These are phyloP conservation scores for Peromyscus aztecus DNA, from an alignment of 2,797 vertebrate genomes.

Conservation along the genomic window DNA sequence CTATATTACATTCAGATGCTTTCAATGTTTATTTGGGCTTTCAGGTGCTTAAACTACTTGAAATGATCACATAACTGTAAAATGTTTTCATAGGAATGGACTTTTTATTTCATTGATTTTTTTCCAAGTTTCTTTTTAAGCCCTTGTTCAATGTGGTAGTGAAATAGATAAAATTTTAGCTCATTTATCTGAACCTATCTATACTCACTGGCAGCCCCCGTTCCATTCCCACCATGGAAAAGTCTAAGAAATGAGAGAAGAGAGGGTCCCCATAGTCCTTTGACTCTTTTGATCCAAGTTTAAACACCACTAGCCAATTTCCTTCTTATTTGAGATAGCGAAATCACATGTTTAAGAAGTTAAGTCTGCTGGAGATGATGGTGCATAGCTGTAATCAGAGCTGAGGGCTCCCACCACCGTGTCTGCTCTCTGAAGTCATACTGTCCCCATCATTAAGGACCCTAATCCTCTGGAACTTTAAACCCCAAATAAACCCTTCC, in stretches of 20 bases:
- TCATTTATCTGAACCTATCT: neutral
- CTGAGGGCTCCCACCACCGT: neutral
- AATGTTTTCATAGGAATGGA: slow-evolving; percentile 12
- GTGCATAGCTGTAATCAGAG: neutral
- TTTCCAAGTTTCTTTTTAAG: neutral
- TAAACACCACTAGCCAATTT: neutral
- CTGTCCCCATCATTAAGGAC: neutral
- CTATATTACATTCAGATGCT: neutral
- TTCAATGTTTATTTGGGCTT: slow-evolving; percentile 56
- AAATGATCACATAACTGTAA: slow-evolving; percentile 51
- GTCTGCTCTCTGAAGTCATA: neutral
- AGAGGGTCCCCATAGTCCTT: neutral
- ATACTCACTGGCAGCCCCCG: too few relatives aligned
- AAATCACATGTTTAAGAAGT: neutral
- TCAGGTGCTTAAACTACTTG: slow-evolving; percentile 56
- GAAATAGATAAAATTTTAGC: neutral
- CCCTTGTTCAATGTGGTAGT: neutral
- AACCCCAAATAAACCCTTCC: neutral
- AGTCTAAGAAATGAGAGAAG: neutral
- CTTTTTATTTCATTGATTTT: neutral
- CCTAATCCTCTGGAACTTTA: neutral
- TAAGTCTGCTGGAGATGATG: neutral
- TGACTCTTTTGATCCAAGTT: neutral
- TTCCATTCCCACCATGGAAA: neutral
- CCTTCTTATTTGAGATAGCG: neutral